Base-by-base conservation (phyloP, 2,888 invertebrate species). In the Amiota communis region DNA sequence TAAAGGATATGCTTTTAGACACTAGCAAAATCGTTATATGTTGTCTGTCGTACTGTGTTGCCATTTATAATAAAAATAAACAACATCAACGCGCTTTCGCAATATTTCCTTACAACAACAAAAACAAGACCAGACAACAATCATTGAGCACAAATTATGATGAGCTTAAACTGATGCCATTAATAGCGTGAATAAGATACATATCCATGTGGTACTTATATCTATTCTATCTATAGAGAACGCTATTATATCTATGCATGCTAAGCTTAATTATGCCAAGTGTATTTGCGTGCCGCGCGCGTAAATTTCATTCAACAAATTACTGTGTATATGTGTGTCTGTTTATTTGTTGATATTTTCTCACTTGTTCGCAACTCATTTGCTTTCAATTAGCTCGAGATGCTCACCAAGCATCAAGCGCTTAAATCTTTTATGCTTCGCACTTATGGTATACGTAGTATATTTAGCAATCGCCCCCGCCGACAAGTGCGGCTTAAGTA, bases 11-110 rank as follows among this genome's bases (percentile, higher is more conserved):
- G 36, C 4, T 36, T 36, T 36, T 36, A 36, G 36, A 36, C 6
- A 36, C 36, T 23, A 23, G 23, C 23, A 3, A 23, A 23, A 1
- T 1, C 23, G 23, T 23, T 23, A 23, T 23, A n/a, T 65, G n/a
- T n/a, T n/a, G n/a, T n/a, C n/a, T n/a, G n/a, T n/a, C n/a, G n/a
- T n/a, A n/a, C n/a, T n/a, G n/a, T 65, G 48, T 12, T 36, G 11
- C 49, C 53, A 49, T 65, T 48, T 48, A 49, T 49, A 48, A 73
- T 75, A 69, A 72, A 75, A 74, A 76, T 72, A 76, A 75, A 74
- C 75, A 74, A 68, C 72, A 68, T 72, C 69, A 51, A 63, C 64
- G 67, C 71, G 70, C n/a, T n/a, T 65, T 68, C 48, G 64, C n/a
- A 49, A 63, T 48, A 57, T 36, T 36, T 36, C 8, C 36, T 6